A percentile compares a stretch with the other conserved stretches of the same genome.
Conservation (phyloP, 2,797 vertebrate genomes). For the Masticophis lateralis region DNA sequence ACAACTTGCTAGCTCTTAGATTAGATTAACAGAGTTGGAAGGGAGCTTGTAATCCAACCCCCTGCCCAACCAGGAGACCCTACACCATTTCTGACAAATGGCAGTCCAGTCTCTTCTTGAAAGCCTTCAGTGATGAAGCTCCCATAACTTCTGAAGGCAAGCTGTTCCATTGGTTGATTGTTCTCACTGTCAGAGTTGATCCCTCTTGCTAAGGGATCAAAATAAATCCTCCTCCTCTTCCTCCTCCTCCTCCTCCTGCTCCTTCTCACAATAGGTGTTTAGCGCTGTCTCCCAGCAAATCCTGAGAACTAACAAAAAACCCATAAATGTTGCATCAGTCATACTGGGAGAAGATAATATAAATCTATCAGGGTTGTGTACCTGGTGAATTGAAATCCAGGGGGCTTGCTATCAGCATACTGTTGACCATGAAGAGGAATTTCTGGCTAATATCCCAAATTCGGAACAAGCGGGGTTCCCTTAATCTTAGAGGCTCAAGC, state of each 20-base stretch:
- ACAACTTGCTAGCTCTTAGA: not conserved
- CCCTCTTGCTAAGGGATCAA: not conserved
- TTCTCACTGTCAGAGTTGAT: no score
- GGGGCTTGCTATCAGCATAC: not conserved
- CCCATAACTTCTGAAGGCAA: no score
- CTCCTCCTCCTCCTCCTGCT: no score
- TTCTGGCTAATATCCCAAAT: conserved; percentile 21
- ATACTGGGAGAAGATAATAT: not conserved
- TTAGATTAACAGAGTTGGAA: no score
- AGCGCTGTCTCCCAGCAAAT: not conserved
- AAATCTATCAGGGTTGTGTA: not conserved
- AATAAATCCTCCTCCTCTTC: not conserved
- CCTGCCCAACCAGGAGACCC: no score
- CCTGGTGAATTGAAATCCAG: not conserved
- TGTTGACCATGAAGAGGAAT: not conserved
- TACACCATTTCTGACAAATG: no score
- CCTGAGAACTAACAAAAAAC: not conserved
- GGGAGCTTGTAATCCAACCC: no score
- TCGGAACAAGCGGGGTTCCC: not conserved
- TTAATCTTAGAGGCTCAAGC: rapidly evolving
- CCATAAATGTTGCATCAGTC: not conserved
- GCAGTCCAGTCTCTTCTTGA: no score
- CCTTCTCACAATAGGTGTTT: not conserved
- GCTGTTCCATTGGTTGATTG: no score
- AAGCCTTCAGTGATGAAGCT: no score